Percentiles rank a stretch among this genome's conserved stretches.
phyloP scores from a whole-genome alignment of 1,140 invertebrate species.

The Temnothorax nylanderi region DNA sequence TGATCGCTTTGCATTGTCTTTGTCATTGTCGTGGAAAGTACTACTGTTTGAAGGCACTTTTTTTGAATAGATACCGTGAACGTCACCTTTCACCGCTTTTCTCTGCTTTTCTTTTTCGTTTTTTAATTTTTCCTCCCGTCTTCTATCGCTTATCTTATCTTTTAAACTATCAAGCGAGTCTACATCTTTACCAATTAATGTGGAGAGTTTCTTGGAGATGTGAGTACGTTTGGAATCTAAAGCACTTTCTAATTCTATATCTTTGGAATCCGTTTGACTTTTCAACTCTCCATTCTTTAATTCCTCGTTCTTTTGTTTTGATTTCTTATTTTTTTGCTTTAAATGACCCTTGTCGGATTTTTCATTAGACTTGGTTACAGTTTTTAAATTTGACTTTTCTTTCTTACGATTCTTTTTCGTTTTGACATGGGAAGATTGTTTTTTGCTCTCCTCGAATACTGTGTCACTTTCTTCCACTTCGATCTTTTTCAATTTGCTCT shows the following conservation, averaged over 20 bases:
- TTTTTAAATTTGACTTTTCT: slow-evolving; percentile 73
- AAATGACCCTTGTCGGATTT: slow-evolving; percentile 76
- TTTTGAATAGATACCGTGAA: slow-evolving; percentile 78
- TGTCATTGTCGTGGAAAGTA: slow-evolving; percentile 79
- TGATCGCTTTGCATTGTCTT: slow-evolving; percentile 77
- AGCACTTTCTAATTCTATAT: slow-evolving; percentile 63
- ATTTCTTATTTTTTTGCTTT: slow-evolving; percentile 78
- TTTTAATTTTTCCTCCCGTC: slow-evolving; percentile 89
- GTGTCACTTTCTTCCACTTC: slow-evolving; percentile 83
- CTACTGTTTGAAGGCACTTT: slow-evolving; percentile 85
- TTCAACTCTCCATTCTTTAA: slow-evolving; percentile 80
- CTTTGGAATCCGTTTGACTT: slow-evolving; percentile 70
- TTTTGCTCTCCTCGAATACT: slow-evolving; percentile 82
- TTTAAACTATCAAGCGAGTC: slow-evolving; percentile 84
- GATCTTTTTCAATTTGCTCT: slow-evolving; percentile 82
- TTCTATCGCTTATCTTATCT: slow-evolving; percentile 88
- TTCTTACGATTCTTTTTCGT: slow-evolving; percentile 81
- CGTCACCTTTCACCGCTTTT: slow-evolving; percentile 77
- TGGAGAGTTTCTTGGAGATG: slow-evolving; percentile 75
- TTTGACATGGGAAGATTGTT: slow-evolving; percentile 74
- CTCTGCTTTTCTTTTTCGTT: slow-evolving; percentile 86
- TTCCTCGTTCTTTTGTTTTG: slow-evolving; percentile 75
- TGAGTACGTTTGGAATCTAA: slow-evolving; percentile 67
- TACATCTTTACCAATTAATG: slow-evolving; percentile 80
- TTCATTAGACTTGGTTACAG: slow-evolving; percentile 73